Conservation (phyloP, 2,113 vertebrate species). For the Microcebus tavaratra region DNA sequence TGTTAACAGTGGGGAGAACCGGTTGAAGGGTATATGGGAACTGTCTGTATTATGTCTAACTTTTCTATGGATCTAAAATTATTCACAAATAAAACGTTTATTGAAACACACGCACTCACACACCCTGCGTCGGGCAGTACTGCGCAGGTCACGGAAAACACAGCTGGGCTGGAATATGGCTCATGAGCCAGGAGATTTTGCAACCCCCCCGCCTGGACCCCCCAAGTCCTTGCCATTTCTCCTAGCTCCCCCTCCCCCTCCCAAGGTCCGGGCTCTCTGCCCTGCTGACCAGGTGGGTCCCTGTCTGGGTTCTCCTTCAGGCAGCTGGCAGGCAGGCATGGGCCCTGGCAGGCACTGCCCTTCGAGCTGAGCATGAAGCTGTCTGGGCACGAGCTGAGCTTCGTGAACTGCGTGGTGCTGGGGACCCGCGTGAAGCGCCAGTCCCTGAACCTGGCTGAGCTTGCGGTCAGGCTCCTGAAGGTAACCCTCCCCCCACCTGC, state of each 20-base stretch:
- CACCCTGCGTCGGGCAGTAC: not conserved
- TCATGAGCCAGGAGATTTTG: not conserved
- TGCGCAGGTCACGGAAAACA: not conserved
- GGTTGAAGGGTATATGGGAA: fast-evolving
- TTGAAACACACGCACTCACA: too few species aligned
- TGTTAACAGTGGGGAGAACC: not conserved
- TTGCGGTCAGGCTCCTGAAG: conserved; percentile 90
- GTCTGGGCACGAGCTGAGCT: conserved; percentile 90
- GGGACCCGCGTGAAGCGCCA: conserved; percentile 79
- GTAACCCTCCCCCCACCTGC: conserved; percentile 69
- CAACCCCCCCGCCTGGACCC: not conserved
- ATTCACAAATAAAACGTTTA: not conserved
- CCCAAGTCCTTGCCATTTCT: not conserved
- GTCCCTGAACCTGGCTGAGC: conserved; percentile 86
- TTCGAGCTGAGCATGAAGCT: conserved; percentile 89
- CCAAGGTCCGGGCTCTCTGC: not conserved
- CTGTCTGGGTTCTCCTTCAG: not conserved
- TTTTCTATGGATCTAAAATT: not conserved
- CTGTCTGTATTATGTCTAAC: not conserved
- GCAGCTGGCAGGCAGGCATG: conserved; percentile 44
- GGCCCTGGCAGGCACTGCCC: conserved; percentile 62
- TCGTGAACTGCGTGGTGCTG: conserved; percentile 86
- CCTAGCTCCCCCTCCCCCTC: not conserved
- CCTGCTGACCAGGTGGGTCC: not conserved
- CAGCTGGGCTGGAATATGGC: too few species aligned